These are phyloP conservation scores for Coelogynopora nodosa DNA, from an alignment of 2,888 invertebrate species.

Conservation along the genomic window DNA sequence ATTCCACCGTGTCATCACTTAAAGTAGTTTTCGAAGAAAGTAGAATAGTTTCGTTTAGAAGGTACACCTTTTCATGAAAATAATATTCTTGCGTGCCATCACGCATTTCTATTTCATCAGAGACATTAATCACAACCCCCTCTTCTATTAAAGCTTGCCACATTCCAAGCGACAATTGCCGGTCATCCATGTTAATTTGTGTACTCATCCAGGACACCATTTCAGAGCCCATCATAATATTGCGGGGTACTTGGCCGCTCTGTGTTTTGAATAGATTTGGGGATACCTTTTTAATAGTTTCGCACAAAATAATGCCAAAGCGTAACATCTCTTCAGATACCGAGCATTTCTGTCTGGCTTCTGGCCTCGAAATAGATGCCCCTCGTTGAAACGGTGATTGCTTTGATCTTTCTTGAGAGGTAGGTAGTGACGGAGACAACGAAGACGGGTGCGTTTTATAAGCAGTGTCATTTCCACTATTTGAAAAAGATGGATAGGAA, in stretches of 20 bases:
- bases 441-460: neutral
- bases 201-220: constrained; percentile 76
- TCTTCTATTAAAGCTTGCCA: constrained; percentile 79
- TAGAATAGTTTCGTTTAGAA: neutral
- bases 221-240: constrained; percentile 71
- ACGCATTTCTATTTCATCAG: constrained; percentile 67
- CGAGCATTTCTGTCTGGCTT: neutral
- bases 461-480: neutral
- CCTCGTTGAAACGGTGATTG: constrained; percentile 15
- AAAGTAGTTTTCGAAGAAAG: constrained; percentile 53
- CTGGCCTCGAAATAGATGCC: constrained; percentile 24
- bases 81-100: constrained; percentile 26
- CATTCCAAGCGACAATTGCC: constrained; percentile 74
- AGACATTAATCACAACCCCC: constrained; percentile 67
- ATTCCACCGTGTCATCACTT: constrained; percentile 70
- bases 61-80: constrained; percentile 41
- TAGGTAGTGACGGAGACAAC: constrained; percentile 34
- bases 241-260: neutral
- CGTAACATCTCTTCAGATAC: neutral
- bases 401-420: neutral
- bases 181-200: constrained; percentile 67
- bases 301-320: neutral
- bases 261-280: constrained; percentile 7
- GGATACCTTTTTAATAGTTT: neutral
- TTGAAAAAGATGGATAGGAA: neutral